These are phyloP conservation scores for Hypomesus transpacificus DNA, from an alignment of 2,113 vertebrate species.

Conservation along the genomic window DNA sequence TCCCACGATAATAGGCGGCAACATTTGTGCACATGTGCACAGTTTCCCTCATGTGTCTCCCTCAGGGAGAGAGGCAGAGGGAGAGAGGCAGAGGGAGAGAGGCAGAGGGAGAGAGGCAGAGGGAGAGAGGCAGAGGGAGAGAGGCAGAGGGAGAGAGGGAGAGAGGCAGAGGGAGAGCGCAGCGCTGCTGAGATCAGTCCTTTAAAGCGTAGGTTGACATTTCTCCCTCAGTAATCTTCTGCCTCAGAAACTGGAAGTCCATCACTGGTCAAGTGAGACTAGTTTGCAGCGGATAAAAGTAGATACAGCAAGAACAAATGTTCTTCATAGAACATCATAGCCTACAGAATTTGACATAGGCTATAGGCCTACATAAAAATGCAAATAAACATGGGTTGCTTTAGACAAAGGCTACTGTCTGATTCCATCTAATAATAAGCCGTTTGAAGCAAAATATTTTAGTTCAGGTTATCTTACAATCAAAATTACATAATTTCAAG, in stretches of 20 bases:
- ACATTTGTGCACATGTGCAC: constrained; percentile 58
- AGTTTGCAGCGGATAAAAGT: constrained; percentile 34
- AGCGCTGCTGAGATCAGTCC: no score
- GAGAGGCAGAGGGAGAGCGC: constrained; percentile 60
- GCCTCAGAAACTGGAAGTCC: constrained; percentile 8
- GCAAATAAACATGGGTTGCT: no score
- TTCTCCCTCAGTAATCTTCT: constrained; percentile 8
- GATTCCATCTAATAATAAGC: no score
- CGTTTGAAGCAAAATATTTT: no score
- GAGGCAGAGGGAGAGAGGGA: constrained; percentile 57
- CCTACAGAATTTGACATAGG: constrained; percentile 19
- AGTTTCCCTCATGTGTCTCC: constrained; percentile 39
- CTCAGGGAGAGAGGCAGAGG: constrained; percentile 48
- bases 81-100: constrained; percentile 51
- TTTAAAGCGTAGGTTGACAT: constrained; percentile 59
- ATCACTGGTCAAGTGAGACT: constrained; percentile 42
- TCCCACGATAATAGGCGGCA: constrained; percentile 63
- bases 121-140: constrained; percentile 56
- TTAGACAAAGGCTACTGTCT: no score
- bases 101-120: constrained; percentile 45
- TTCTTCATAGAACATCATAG: not conserved
- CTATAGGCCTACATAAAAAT: not conserved
- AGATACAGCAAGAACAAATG: constrained; percentile 19
- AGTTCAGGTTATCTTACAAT: not conserved
- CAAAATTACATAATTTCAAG: not conserved